These are phyloP conservation scores for Phainopepla nitens DNA, from an alignment of 2,113 vertebrate species.

Conservation along the genomic window DNA sequence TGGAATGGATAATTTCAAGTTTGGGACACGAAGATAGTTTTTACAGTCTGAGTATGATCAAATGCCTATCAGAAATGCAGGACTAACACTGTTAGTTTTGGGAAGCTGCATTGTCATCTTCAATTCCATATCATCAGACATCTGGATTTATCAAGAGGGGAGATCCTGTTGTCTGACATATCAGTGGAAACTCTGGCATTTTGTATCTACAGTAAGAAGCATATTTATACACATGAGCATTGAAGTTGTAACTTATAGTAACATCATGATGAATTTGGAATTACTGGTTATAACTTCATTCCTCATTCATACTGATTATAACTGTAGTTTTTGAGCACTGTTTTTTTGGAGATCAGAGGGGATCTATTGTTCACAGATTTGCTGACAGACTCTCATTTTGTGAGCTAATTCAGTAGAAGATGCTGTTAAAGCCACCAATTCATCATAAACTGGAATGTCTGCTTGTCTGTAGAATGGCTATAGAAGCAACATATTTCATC, in stretches of 20 bases:
- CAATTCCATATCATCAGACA: not conserved
- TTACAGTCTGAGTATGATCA: not conserved
- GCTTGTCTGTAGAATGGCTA: not conserved
- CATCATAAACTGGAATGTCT: not conserved
- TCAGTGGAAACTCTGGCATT: not conserved
- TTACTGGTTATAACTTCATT: not conserved
- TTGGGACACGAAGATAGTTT: not conserved
- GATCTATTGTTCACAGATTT: fast-evolving
- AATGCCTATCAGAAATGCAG: not conserved
- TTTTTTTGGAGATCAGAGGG: not conserved
- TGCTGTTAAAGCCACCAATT: not conserved
- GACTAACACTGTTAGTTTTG: not conserved
- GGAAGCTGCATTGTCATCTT: not conserved
- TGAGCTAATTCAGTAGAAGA: not conserved
- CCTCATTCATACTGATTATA: not conserved
- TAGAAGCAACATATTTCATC: not conserved
- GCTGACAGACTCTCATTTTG: not conserved
- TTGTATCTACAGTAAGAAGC: not conserved
- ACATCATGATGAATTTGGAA: not conserved
- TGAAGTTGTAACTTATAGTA: not conserved
- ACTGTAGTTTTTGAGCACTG: not conserved
- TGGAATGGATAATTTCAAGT: not conserved
- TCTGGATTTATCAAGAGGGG: not conserved
- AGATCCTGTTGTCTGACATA: not conserved
- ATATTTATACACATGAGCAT: not conserved